Conservation (phyloP, 2,797 vertebrate species). For the Morelia viridis region DNA sequence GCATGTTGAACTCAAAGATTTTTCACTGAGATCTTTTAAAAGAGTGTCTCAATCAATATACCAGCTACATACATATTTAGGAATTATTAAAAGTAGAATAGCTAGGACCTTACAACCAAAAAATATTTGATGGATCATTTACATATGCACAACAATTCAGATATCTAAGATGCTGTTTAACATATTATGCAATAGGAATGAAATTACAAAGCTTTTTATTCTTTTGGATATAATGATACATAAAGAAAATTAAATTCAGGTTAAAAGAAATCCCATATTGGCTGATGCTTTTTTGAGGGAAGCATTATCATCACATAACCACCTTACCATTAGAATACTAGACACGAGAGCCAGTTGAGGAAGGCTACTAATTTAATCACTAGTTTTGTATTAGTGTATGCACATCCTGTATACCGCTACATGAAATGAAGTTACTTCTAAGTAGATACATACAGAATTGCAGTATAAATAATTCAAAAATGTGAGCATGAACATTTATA, state of each 20-base stretch:
- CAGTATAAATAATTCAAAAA: slow-evolving; percentile 50
- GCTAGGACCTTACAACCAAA: background rate
- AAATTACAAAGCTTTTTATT: slow-evolving; percentile 67
- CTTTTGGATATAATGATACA: slow-evolving; percentile 68
- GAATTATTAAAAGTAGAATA: background rate
- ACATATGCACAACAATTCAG: background rate
- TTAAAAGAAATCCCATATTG: background rate
- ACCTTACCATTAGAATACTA: slow-evolving; percentile 34
- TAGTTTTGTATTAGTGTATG: slow-evolving; percentile 26
- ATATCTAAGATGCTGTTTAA: slow-evolving; percentile 26
- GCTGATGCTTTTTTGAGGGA: slow-evolving; percentile 26
- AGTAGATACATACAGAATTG: background rate
- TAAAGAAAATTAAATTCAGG: background rate
- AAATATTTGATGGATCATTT: background rate
- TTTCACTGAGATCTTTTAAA: background rate
- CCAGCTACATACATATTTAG: background rate
- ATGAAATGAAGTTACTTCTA: background rate
- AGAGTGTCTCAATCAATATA: background rate
- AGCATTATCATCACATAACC: background rate
- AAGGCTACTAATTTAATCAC: slow-evolving; percentile 46
- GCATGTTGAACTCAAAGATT: background rate
- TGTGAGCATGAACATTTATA: slow-evolving; percentile 53
- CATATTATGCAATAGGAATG: slow-evolving; percentile 61
- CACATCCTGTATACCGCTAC: background rate
- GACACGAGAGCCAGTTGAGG: slow-evolving; percentile 20